Percentiles rank a stretch among this genome's conserved stretches.
These are phyloP conservation scores for Drosophila pseudotakahashii DNA, from an alignment of 2,888 invertebrate genomes.

Conservation along the genomic window DNA sequence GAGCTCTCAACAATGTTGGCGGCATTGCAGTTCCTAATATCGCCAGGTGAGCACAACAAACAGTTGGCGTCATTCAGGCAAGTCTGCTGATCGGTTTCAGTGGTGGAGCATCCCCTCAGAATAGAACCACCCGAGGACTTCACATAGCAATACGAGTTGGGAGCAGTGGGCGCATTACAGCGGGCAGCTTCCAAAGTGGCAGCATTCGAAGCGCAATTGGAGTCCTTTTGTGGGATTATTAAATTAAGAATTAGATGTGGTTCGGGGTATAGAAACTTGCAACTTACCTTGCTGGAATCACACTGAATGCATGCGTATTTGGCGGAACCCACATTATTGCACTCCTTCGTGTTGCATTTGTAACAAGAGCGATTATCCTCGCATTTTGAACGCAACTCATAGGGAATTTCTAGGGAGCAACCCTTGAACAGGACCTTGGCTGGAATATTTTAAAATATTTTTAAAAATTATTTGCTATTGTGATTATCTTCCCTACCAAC, in stretches of 20 bases:
- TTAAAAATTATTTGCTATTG: not conserved
- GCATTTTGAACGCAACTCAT: constrained; percentile 69
- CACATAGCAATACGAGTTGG: constrained; percentile 81
- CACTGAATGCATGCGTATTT: constrained; percentile 79
- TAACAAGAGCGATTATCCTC: constrained; percentile 62
- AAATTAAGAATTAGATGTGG: not conserved
- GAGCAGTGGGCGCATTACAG: constrained; percentile 74
- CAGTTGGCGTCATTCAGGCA: constrained; percentile 72
- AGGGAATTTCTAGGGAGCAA: constrained; percentile 78
- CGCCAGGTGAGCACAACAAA: constrained; percentile 77
- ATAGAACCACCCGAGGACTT: constrained; percentile 54
- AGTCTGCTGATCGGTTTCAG: constrained; percentile 58
- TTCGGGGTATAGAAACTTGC: too few relatives aligned
- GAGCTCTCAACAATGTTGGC: constrained; percentile 59
- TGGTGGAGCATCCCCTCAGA: constrained; percentile 74
- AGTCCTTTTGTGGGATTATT: constrained; percentile 48
- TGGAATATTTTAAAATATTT: constrained; percentile 11
- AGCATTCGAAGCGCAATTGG: constrained; percentile 67
- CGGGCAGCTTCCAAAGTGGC: constrained; percentile 55
- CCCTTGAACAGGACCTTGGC: constrained; percentile 77
- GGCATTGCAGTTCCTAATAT: constrained; percentile 73
- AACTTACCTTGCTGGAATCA: constrained; percentile 68
- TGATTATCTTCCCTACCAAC: constrained; percentile 52
- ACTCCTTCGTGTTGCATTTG: constrained; percentile 79
- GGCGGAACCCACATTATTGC: constrained; percentile 79